These are phyloP conservation scores for Agrotis ipsilon DNA, from an alignment of 2,888 invertebrate genomes.

Conservation along the genomic window DNA sequence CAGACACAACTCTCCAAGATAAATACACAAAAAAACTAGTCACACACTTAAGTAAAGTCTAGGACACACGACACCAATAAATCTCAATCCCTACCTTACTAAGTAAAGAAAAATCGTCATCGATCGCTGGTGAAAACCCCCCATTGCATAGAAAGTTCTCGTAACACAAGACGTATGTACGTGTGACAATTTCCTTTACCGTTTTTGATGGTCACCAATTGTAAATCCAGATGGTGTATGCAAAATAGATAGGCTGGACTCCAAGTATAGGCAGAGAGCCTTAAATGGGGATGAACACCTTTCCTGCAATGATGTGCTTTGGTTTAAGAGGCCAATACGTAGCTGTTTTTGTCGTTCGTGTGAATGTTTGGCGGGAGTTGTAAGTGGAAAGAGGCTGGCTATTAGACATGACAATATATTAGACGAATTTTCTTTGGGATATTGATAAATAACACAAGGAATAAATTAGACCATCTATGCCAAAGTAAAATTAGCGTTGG, in stretches of 20 bases:
- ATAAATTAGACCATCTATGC: too few species aligned
- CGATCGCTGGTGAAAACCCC: constrained; percentile 56
- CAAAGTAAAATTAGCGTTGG: too few species aligned
- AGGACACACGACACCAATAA: constrained; percentile 50
- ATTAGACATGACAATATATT: background rate
- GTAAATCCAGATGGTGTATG: constrained; percentile 80
- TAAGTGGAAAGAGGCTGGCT: constrained; percentile 36
- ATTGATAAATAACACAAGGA: background rate
- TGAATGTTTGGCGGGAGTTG: constrained; percentile 53
- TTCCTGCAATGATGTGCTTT: constrained; percentile 74
- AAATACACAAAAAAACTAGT: constrained; percentile 56
- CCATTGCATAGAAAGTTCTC: constrained; percentile 56
- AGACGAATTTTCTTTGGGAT: background rate
- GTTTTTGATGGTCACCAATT: constrained; percentile 82
- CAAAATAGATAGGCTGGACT: constrained; percentile 75
- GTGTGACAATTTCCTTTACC: constrained; percentile 81
- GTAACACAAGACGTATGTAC: constrained; percentile 70
- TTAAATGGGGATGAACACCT: constrained; percentile 74
- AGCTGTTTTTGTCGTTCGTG: constrained; percentile 70
- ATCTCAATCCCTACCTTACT: constrained; percentile 59
- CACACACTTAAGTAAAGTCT: constrained; percentile 25
- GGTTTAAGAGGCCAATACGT: constrained; percentile 73
- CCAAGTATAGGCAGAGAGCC: constrained; percentile 79
- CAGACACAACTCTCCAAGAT: constrained; percentile 13
- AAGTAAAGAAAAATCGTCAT: constrained; percentile 57